phyloP scores from a whole-genome alignment of 2,888 invertebrate genomes.

The Mesoligia furuncula region DNA sequence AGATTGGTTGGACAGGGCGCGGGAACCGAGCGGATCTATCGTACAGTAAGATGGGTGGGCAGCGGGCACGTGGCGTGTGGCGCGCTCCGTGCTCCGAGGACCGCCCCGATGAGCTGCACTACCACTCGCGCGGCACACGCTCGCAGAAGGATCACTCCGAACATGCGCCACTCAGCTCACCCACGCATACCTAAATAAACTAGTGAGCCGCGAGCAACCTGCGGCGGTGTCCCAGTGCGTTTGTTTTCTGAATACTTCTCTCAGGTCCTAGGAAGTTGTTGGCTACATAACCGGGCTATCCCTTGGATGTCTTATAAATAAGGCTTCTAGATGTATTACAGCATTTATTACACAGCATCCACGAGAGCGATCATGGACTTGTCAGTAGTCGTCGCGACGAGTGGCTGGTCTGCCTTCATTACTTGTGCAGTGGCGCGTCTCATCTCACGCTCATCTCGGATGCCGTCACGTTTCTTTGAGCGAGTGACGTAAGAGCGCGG shows the following conservation, averaged over 20 bases:
- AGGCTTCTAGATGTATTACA: neutral
- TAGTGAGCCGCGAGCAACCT: neutral
- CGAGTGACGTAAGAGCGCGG: slow-evolving; percentile 49
- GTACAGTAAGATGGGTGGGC: neutral
- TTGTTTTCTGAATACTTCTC: neutral
- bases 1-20: neutral
- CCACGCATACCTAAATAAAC: neutral
- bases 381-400: neutral
- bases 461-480: slow-evolving; percentile 46
- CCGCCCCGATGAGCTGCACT: neutral
- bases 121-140: neutral
- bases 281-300: neutral
- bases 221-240: neutral
- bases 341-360: neutral
- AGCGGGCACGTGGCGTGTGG: neutral
- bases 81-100: neutral
- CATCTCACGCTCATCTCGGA: slow-evolving; percentile 53
- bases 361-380: neutral
- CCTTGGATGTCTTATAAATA: neutral
- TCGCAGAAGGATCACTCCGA: neutral
- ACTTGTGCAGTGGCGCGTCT: slow-evolving; percentile 8
- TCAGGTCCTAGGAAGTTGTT: neutral
- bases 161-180: neutral
- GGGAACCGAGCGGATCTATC: neutral
- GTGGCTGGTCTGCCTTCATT: slow-evolving; percentile 7